phyloP scores from a whole-genome alignment of 2,888 invertebrate genomes.

The Euplexia lucipara region DNA sequence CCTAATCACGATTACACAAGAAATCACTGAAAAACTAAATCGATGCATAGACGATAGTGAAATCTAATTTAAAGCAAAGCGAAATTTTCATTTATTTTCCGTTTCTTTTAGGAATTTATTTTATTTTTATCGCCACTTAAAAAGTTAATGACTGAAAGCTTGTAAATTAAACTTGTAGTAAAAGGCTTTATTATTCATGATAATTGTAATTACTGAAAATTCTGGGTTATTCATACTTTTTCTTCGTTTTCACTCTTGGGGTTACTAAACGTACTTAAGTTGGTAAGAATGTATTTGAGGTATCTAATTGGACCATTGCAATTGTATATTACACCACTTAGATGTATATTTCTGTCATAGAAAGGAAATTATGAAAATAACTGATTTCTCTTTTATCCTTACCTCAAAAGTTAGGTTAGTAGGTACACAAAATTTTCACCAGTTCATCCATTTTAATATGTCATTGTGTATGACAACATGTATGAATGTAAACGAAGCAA shows the following conservation, averaged over 20 bases:
- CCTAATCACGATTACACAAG: conserved; percentile 56
- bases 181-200: conserved; percentile 14
- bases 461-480: too few species aligned
- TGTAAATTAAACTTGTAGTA: conserved; percentile 41
- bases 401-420: too few species aligned
- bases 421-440: too few species aligned
- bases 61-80: conserved; percentile 64
- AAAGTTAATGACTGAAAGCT: conserved; percentile 35
- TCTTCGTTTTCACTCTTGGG: background rate
- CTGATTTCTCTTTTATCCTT: conserved; percentile 19
- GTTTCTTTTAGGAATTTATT: conserved; percentile 34
- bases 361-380: conserved; percentile 26
- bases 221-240: conserved; percentile 2
- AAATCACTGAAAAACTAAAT: conserved; percentile 66
- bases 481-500: too few species aligned
- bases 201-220: conserved; percentile 6
- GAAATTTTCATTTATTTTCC: conserved; percentile 62
- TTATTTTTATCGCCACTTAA: conserved; percentile 36
- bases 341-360: background rate
- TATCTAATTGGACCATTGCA: background rate
- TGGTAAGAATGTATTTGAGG: background rate
- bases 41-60: conserved; percentile 62
- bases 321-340: conserved; percentile 10
- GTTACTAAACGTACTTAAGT: background rate
- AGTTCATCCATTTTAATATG: too few species aligned